Evolutionary conservation across 2,113 vertebrate species (phyloP), one percentile per base, ranked within the genome.

Genomic region (Mesoclemmys tuberculata): DNA sequence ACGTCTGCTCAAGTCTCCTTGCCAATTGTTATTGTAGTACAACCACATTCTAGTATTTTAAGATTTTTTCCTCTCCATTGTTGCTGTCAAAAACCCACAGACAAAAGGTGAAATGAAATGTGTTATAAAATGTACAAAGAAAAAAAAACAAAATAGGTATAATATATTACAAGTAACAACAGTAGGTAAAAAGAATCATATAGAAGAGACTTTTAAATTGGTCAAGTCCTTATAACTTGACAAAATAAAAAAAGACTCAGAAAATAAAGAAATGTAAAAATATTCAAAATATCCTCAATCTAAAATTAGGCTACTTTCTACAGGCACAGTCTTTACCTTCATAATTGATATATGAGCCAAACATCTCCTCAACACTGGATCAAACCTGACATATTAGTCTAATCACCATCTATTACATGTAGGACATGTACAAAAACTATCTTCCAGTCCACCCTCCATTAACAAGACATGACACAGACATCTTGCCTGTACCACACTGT

Each of bases 391-490:
- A 93, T 92, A 96, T 92, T 96, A 94, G 94, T 19, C 35, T 68
- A 22, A 22, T 38, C 35, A 22, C 35, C 16, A 38, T 19, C 64
- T 22, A 38, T 68, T 38, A 68, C 35, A 68, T 82, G 87, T 38
- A 86, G 87, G 74, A 54, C 78, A 96, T 90, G 90, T 92, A 93
- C 54, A 97, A 96, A 96, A 95, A 95, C 90, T 90, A 95, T 81
- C 85, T 79, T 86, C 89, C 79, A 56, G 85, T 78, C 74, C 85
- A 95, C 87, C 64, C 78, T 92, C 89, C 96, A 80, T 78, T 93
- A 93, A 90, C 90, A 96, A 74, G 78, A 84, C 85, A 19, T 46
- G 85, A 94, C 94, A 51, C 75, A 90, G 87, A 16, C 44, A 91
- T 24, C 80, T 82, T 48, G 46, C 52, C 88, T 90, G 61, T 18